Conservation (phyloP, 30 jellyfish, hydroid and myxozoan genomes). For the Hydractinia echinata region DNA sequence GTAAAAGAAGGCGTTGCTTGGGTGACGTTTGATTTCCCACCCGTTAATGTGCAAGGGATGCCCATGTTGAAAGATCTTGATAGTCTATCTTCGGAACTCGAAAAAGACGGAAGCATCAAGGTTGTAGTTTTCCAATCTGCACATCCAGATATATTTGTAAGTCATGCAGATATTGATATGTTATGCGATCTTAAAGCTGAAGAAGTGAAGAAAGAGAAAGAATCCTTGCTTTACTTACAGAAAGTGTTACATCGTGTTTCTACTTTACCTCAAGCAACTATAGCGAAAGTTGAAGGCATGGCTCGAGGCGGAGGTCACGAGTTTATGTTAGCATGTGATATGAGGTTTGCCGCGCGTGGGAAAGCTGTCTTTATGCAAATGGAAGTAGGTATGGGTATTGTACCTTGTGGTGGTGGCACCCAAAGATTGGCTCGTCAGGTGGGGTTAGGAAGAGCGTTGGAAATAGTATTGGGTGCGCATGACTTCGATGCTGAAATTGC, state of each 20-base stretch:
- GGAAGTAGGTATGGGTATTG: slow-evolving; percentile 15
- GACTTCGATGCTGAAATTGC: slow-evolving; percentile 3
- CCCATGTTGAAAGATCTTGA: not conserved
- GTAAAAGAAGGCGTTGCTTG: slow-evolving; percentile 7
- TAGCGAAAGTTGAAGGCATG: slow-evolving; percentile 17
- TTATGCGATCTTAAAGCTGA: not conserved
- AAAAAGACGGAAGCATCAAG: slow-evolving; percentile 7
- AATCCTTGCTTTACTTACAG: not conserved
- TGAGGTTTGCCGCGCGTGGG: slow-evolving; percentile 16
- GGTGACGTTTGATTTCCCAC: slow-evolving; percentile 17
- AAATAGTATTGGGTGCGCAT: slow-evolving; percentile 3
- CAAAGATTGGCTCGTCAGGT: slow-evolving; percentile 4
- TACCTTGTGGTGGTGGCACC: slow-evolving; percentile 17
- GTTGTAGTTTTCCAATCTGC: slow-evolving; percentile 8
- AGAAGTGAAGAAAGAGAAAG: not conserved
- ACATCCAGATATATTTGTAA: slow-evolving; percentile 3
- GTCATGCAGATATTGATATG: slow-evolving; percentile 18
- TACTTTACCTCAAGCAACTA: not conserved
- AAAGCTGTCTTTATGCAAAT: slow-evolving; percentile 18
- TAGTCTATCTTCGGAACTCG: not conserved
- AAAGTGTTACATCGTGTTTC: not conserved
- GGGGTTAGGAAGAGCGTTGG: slow-evolving; percentile 2
- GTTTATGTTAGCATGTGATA: slow-evolving; percentile 7
- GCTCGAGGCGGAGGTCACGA: slow-evolving; percentile 25
- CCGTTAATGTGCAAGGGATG: not conserved